Base-by-base conservation (phyloP, 92 coral and sea anemone genomes). In the Umimayanthus chanpuru region DNA sequence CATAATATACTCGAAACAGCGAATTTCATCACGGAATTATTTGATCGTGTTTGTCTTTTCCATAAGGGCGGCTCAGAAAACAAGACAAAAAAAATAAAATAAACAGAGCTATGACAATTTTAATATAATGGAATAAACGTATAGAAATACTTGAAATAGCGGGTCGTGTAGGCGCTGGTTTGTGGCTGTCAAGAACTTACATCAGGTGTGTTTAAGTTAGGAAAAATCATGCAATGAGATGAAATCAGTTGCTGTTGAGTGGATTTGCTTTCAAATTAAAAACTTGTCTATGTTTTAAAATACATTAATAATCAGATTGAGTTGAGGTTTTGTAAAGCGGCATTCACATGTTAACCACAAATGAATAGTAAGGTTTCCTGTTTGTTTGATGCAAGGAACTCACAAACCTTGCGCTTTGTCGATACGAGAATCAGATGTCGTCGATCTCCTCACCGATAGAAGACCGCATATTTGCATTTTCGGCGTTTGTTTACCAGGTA, bases 131-230 rank as follows among this genome's bases (percentile, higher is more conserved):
- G 40, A 72, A 28, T 72, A 23, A 25, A 68, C 11, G 40, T 23
- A 28, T 14, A 47, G 14, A 78, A 50, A 49, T 78, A 78, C 58
- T 20, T 44, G 58, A 78, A 78, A 78, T 78, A 78, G 65, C 82
- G 11, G 14, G 61, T 58, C 25, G 32, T 12, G 21, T 4, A 7
- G 61, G 7, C 12, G 4, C 82, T 78, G 82, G 82, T 39, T 78
- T 78, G 39, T 78, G 20, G 39, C 82, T 78, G 82, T 78, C 82
- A 78, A 4, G 82, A 78, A n/a, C 64, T 78, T n/a, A 21, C 26
- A 50, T 78, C 82, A 78, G 82, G 36, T 78, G 82, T 25, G 81
- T 77, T 77, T 41, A 41, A 47, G 56, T 41, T 77, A 25, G 65
- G 36, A 29, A 53, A 78, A 49, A 43, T 78, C 82, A 43, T 25